Evolutionary conservation across 92 coral and sea anemone species (phyloP).

Genomic region (Pocillopora meandrina): DNA sequence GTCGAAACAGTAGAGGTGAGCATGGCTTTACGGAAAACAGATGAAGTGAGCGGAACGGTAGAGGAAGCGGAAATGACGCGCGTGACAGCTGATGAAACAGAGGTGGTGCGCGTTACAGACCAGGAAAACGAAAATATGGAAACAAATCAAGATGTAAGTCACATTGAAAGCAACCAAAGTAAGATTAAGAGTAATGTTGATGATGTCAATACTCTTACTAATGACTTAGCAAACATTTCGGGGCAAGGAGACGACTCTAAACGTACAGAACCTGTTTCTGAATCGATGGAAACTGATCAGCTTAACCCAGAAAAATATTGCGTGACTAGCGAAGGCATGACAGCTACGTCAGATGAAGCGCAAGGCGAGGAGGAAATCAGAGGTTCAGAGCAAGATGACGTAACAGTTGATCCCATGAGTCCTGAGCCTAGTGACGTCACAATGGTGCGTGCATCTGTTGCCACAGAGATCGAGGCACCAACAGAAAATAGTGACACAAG

Average conservation of each 20-base stretch:
- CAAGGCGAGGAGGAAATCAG: neutral
- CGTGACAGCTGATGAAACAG: neutral
- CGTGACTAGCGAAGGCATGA: conserved; percentile 23
- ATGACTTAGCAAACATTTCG: neutral
- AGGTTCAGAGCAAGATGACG: neutral
- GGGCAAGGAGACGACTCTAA: conserved; percentile 5
- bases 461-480: conserved; percentile 30
- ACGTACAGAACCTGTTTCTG: neutral
- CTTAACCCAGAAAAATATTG: neutral
- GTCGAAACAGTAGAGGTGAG: neutral
- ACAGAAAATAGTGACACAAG: conserved; percentile 3
- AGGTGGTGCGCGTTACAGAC: neutral
- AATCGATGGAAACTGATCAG: conserved; percentile 43
- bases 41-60: neutral
- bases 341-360: neutral
- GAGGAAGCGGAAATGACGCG: neutral
- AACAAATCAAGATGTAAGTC: neutral
- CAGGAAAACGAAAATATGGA: conserved; percentile 14
- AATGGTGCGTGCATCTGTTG: neutral
- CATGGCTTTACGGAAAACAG: neutral
- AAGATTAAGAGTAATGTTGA: neutral
- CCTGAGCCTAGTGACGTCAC: neutral
- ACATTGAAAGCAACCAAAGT: neutral
- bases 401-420: neutral
- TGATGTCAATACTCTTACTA: neutral